Percentiles rank a stretch among this genome's conserved stretches.
phyloP scores from a whole-genome alignment of 2,888 invertebrate species.

The Cenopis cana region DNA sequence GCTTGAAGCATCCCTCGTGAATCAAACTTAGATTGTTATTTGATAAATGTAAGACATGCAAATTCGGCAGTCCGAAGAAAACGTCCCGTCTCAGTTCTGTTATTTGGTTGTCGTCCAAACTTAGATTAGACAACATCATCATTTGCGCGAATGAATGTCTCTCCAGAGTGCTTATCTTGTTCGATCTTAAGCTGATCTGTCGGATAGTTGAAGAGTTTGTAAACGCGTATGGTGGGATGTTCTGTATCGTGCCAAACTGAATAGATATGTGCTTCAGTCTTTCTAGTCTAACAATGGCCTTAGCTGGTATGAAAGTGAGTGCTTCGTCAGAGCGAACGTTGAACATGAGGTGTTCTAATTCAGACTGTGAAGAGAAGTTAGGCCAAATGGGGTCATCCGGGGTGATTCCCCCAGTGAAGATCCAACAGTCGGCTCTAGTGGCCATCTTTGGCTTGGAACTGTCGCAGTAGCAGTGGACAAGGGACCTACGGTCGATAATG shows the following conservation, averaged over 20 bases:
- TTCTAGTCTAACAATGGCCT: conserved; percentile 87
- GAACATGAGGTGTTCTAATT: conserved; percentile 88
- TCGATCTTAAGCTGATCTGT: conserved; percentile 88
- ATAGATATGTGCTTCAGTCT: conserved; percentile 89
- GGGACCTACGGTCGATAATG: conserved; percentile 75
- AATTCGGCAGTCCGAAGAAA: conserved; percentile 89
- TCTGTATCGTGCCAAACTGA: conserved; percentile 89
- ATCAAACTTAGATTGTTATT: conserved; percentile 93
- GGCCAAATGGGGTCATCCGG: conserved; percentile 90
- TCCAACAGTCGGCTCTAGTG: conserved; percentile 90
- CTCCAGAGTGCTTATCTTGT: conserved; percentile 88
- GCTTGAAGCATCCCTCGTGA: conserved; percentile 93
- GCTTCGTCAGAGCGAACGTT: conserved; percentile 89
- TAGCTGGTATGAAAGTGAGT: conserved; percentile 89
- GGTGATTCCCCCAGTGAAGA: conserved; percentile 86
- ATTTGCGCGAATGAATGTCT: conserved; percentile 90
- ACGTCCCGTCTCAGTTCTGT: conserved; percentile 89
- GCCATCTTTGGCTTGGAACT: conserved; percentile 81
- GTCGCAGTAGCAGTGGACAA: conserved; percentile 81
- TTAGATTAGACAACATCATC: conserved; percentile 88
- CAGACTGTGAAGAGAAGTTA: conserved; percentile 89
- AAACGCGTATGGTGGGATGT: conserved; percentile 90
- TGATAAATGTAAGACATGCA: conserved; percentile 91
- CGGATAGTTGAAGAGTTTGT: conserved; percentile 89
- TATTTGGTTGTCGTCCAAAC: conserved; percentile 91